These are phyloP conservation scores for Pogonomyrmex californicus DNA, from an alignment of 1,140 invertebrate species.

Conservation along the genomic window DNA sequence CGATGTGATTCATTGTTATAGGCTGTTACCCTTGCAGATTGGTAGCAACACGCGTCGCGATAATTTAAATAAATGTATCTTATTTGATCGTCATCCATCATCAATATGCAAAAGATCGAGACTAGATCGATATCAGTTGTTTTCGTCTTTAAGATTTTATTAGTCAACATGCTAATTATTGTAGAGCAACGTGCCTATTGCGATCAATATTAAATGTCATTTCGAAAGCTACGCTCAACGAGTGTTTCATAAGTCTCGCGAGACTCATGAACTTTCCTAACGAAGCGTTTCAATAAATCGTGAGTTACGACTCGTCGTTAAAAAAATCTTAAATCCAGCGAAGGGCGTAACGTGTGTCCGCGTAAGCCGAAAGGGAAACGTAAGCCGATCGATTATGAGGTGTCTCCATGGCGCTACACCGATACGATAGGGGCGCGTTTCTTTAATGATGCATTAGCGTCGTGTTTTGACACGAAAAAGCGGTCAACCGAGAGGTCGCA, in stretches of 20 bases:
- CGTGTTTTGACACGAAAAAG: slow-evolving; percentile 79
- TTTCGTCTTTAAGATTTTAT: not conserved
- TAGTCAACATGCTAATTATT: not conserved
- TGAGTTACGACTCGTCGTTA: not conserved
- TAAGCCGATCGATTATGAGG: slow-evolving; percentile 75
- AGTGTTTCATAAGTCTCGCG: not conserved
- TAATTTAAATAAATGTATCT: slow-evolving; percentile 45
- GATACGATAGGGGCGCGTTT: slow-evolving; percentile 64
- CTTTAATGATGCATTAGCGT: slow-evolving; percentile 81
- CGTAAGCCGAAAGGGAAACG: slow-evolving; percentile 41
- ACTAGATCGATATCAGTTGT: not conserved
- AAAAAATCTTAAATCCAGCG: slow-evolving; percentile 1
- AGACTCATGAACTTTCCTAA: slow-evolving; percentile 13
- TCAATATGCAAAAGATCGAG: not conserved
- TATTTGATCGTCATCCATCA: slow-evolving; percentile 13
- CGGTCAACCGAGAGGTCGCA: slow-evolving; percentile 74
- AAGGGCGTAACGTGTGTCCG: not conserved
- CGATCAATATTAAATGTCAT: not conserved
- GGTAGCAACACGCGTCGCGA: not conserved
- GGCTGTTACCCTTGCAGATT: not conserved
- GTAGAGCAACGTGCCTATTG: not conserved
- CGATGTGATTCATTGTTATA: slow-evolving; percentile 9
- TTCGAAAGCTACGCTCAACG: not conserved
- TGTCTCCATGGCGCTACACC: slow-evolving; percentile 67
- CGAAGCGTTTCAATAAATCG: slow-evolving; percentile 39